A percentile compares a stretch with the other conserved stretches of the same genome.
Evolutionary conservation across 1,140 invertebrate species (phyloP).

Genomic region (Galleria mellonella): DNA sequence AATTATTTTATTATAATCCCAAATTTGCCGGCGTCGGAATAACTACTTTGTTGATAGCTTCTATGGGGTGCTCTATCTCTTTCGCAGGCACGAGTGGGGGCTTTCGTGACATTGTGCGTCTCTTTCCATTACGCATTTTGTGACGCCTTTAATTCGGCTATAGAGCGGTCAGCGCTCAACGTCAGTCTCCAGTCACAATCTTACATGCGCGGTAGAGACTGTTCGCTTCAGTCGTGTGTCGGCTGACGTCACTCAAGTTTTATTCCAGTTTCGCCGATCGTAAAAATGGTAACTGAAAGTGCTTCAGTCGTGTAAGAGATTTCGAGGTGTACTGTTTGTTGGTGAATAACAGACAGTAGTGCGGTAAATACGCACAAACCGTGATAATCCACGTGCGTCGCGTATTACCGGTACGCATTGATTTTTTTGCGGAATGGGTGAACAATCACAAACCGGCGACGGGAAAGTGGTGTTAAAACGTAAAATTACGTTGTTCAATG

Average conservation of each 20-base stretch:
- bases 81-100: neutral
- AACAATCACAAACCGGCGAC: conserved; percentile 53
- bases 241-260: conserved; percentile 38
- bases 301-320: conserved; percentile 46
- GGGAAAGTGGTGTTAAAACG: conserved; percentile 82
- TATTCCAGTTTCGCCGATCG: conserved; percentile 45
- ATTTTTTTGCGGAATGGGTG: conserved; percentile 68
- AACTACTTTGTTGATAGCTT: too few relatives aligned
- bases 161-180: neutral
- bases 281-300: conserved; percentile 65
- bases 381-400: conserved; percentile 44
- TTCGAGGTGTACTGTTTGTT: conserved; percentile 14
- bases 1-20: too few relatives aligned
- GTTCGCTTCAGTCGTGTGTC: conserved; percentile 23
- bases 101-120: neutral
- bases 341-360: neutral
- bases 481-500: conserved; percentile 89
- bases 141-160: neutral
- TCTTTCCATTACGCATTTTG: neutral
- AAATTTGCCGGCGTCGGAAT: too few relatives aligned
- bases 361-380: conserved; percentile 5
- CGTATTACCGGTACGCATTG: conserved; percentile 52
- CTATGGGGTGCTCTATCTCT: neutral
- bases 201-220: conserved; percentile 48
- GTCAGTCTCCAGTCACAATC: conserved; percentile 3